A percentile compares a stretch with the other conserved stretches of the same genome.
Evolutionary conservation across 2,797 vertebrate species (phyloP).

Genomic region (Lepus townsendii): DNA sequence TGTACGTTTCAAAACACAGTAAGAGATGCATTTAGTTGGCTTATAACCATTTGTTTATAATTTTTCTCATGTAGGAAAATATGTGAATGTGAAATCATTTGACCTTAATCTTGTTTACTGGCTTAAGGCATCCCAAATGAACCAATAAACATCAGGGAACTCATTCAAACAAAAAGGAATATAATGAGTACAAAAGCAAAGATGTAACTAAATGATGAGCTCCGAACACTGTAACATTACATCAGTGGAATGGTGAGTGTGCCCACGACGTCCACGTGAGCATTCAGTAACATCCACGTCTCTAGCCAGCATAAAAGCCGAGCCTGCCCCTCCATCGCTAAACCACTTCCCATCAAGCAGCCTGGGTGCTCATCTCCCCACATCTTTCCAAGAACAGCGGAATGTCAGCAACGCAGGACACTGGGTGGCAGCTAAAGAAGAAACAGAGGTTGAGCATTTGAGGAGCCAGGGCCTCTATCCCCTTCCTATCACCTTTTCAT

Average conservation of each 20-base stretch:
- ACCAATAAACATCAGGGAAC: background rate
- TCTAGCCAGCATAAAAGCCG: background rate
- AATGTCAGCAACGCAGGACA: background rate
- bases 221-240: background rate
- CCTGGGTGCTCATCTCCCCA: background rate
- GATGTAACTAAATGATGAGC: background rate
- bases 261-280: background rate
- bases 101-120: slow-evolving; percentile 16
- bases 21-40: background rate
- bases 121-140: slow-evolving; percentile 45
- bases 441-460: background rate
- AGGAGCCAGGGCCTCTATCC: background rate
- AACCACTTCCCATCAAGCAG: background rate
- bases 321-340: background rate
- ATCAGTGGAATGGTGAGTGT: background rate
- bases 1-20: slow-evolving; percentile 3
- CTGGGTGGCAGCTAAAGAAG: background rate
- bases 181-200: background rate
- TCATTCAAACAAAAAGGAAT: slow-evolving; percentile 20
- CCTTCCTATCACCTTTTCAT: background rate
- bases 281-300: background rate
- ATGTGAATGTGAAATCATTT: background rate
- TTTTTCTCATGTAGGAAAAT: slow-evolving; percentile 18
- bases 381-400: background rate
- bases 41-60: background rate